These are phyloP conservation scores for Diarsia rubi DNA, from an alignment of 2,888 invertebrate genomes.

Conservation along the genomic window DNA sequence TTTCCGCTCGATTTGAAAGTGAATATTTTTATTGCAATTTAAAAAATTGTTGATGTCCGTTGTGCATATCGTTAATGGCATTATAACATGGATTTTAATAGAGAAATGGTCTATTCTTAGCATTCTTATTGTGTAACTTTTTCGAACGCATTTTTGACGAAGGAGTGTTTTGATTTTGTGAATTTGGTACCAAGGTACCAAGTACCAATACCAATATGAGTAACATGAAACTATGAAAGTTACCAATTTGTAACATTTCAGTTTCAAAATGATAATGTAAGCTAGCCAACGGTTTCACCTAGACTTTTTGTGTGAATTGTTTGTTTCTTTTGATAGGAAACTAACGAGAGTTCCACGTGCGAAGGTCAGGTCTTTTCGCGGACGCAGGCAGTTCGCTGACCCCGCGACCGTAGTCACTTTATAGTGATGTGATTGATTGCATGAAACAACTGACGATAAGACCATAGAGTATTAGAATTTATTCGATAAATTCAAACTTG, in stretches of 20 bases:
- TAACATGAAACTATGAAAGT: slow-evolving; percentile 13
- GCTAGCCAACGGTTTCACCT: slow-evolving; percentile 43
- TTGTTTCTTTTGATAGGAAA: slow-evolving; percentile 25
- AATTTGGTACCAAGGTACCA: too few relatives aligned
- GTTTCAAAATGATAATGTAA: slow-evolving; percentile 35
- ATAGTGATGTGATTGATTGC: slow-evolving; percentile 71
- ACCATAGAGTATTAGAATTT: slow-evolving; percentile 5
- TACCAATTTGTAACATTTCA: slow-evolving; percentile 20
- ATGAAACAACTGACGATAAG: slow-evolving; percentile 54
- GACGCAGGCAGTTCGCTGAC: slow-evolving; percentile 71
- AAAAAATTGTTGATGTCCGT: slow-evolving; percentile 16
- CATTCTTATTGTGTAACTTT: slow-evolving; percentile 16
- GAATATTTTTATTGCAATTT: slow-evolving; percentile 70
- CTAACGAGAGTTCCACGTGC: slow-evolving; percentile 54
- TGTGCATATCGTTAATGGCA: slow-evolving; percentile 34
- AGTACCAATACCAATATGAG: too few relatives aligned
- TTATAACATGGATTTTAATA: slow-evolving; percentile 26
- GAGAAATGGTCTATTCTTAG: slow-evolving; percentile 18
- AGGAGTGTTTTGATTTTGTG: slow-evolving; percentile 1
- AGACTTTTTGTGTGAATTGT: slow-evolving; percentile 36
- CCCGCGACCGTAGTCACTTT: slow-evolving; percentile 57
- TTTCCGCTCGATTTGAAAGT: slow-evolving; percentile 71
- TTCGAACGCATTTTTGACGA: neutral
- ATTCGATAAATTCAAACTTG: slow-evolving; percentile 8
- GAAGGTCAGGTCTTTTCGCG: slow-evolving; percentile 70